A percentile compares a stretch with the other conserved stretches of the same genome.
Evolutionary conservation across 2,113 vertebrate species (phyloP).

Genomic region (Oryzias curvinotus): DNA sequence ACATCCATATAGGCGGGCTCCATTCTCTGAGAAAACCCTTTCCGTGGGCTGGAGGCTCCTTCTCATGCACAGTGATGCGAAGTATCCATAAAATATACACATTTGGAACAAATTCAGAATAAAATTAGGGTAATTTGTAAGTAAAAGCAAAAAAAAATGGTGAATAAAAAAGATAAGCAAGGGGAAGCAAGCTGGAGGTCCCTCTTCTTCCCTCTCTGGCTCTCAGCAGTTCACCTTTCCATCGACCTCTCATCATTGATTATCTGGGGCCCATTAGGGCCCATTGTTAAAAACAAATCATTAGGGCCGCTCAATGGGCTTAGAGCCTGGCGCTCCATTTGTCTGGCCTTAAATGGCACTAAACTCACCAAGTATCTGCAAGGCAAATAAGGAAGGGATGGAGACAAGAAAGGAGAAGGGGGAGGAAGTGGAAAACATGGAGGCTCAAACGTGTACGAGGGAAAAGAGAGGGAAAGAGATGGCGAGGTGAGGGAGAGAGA

Average conservation of each 20-base stretch:
- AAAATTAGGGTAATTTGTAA: conserved; percentile 35
- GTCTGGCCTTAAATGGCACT: conserved; percentile 91
- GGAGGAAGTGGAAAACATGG: conserved; percentile 44
- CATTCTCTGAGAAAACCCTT: background rate
- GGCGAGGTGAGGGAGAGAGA: conserved; percentile 45
- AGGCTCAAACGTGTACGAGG: conserved; percentile 46
- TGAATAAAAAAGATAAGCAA: conserved; percentile 29
- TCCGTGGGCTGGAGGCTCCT: background rate
- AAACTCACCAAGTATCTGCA: conserved; percentile 86
- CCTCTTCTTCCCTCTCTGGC: conserved; percentile 30
- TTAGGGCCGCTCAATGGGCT: conserved; percentile 84
- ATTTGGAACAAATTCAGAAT: conserved; percentile 19
- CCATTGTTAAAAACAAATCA: conserved; percentile 96
- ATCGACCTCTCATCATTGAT: conserved; percentile 93
- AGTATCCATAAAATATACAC: conserved; percentile 16
- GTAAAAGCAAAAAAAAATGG: conserved; percentile 6
- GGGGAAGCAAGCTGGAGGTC: conserved; percentile 37
- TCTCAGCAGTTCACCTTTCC: conserved; percentile 79
- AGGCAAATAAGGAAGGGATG: conserved; percentile 76
- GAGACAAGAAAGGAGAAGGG: conserved; percentile 23
- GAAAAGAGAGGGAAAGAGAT: conserved; percentile 42
- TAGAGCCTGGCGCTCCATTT: conserved; percentile 88
- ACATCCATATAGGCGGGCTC: background rate
- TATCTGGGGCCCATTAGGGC: conserved; percentile 93
- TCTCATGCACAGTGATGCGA: background rate